phyloP scores from a whole-genome alignment of 2,113 vertebrate genomes.

The Cardinalis cardinalis region DNA sequence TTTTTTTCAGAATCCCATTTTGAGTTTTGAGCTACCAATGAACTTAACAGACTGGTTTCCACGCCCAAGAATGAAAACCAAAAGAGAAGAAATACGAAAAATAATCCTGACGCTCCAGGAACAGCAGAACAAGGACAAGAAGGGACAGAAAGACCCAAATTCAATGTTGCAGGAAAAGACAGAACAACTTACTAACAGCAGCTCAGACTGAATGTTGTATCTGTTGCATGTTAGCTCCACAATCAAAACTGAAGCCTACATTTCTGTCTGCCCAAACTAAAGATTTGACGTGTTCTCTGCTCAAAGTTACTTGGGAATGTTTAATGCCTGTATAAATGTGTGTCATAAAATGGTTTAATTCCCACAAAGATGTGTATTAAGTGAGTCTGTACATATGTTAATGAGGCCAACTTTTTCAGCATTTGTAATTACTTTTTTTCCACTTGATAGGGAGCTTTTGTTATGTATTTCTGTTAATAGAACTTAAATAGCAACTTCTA shows the following conservation, averaged over 20 bases:
- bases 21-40: conserved; percentile 91
- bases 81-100: conserved; percentile 91
- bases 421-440: conserved; percentile 89
- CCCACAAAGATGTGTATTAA: conserved; percentile 78
- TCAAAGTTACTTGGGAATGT: conserved; percentile 65
- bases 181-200: conserved; percentile 65
- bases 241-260: conserved; percentile 47
- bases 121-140: conserved; percentile 81
- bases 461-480: conserved; percentile 86
- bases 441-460: conserved; percentile 80
- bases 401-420: conserved; percentile 86
- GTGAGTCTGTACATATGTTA: conserved; percentile 89
- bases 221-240: conserved; percentile 59
- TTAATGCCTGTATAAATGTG: conserved; percentile 77
- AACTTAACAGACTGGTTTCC: conserved; percentile 94
- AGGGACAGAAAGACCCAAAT: conserved; percentile 67
- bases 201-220: conserved; percentile 72
- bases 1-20: conserved; percentile 84
- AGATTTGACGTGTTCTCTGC: conserved; percentile 59
- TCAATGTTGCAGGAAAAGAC: conserved; percentile 58
- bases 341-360: conserved; percentile 74
- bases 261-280: conserved; percentile 53
- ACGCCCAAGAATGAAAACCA: conserved; percentile 94
- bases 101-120: conserved; percentile 89
- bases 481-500: conserved; percentile 80